Evolutionary conservation across 1,140 invertebrate genomes (phyloP).

Genomic region (Ericerus pela): DNA sequence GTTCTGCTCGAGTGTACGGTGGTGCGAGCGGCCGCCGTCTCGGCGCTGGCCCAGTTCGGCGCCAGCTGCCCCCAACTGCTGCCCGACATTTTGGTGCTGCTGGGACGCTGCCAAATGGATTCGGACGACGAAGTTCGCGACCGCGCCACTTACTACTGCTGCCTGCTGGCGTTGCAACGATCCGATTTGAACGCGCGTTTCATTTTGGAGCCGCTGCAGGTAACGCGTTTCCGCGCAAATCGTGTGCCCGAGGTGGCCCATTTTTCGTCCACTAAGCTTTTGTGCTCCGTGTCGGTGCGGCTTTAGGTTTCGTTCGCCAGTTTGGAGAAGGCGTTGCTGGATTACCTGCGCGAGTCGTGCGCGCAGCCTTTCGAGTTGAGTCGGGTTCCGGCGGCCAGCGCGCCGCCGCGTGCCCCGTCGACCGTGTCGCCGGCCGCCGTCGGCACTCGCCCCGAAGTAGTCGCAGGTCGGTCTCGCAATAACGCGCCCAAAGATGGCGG

Average conservation of each 20-base stretch:
- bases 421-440: background rate
- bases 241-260: background rate
- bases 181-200: conserved; percentile 64
- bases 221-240: conserved; percentile 20
- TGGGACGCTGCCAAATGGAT: conserved; percentile 84
- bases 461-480: background rate
- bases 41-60: conserved; percentile 93
- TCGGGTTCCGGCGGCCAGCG: conserved; percentile 63
- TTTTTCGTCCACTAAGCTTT: background rate
- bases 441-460: background rate
- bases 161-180: conserved; percentile 53
- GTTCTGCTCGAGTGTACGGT: conserved; percentile 93
- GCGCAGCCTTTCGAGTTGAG: conserved; percentile 76
- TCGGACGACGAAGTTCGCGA: conserved; percentile 97
- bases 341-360: conserved; percentile 61
- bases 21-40: conserved; percentile 89
- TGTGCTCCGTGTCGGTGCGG: background rate
- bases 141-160: conserved; percentile 90
- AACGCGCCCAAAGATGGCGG: background rate
- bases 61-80: conserved; percentile 83
- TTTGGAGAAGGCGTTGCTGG: conserved; percentile 69
- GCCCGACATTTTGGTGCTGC: conserved; percentile 67
- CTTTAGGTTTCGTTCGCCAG: conserved; percentile 69
- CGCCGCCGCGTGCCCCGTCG: conserved; percentile 32
- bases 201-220: conserved; percentile 60